Conservation (phyloP, 2,888 invertebrate genomes). For the Acrocera orbiculus region DNA sequence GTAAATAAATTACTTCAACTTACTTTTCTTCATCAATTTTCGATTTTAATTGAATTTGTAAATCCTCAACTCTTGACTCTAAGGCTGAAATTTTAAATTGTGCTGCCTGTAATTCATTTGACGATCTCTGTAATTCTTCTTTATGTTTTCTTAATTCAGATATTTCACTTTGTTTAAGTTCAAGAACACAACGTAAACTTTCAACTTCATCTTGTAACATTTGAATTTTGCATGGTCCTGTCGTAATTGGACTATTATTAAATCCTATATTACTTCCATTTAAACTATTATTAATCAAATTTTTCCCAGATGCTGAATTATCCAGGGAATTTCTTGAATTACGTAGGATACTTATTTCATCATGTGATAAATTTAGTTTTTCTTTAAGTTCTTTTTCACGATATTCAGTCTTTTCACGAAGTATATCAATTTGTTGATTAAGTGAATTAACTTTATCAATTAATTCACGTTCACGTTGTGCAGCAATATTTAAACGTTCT, state of each 20-base stretch:
- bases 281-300: constrained; percentile 1
- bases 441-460: constrained; percentile 22
- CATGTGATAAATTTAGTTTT: constrained; percentile 24
- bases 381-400: constrained; percentile 25
- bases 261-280: constrained; percentile 18
- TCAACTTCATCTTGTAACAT: constrained; percentile 54
- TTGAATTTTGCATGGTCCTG: constrained; percentile 17
- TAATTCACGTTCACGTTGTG: constrained; percentile 22
- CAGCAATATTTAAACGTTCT: constrained; percentile 17
- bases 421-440: constrained; percentile 21
- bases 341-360: constrained; percentile 23
- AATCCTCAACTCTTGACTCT: constrained; percentile 71
- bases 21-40: constrained; percentile 58
- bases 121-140: constrained; percentile 50
- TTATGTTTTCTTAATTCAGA: constrained; percentile 55
- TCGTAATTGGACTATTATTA: constrained; percentile 15
- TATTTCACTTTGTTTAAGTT: constrained; percentile 73
- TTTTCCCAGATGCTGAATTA: constrained; percentile 9
- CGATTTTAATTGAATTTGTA: constrained; percentile 52
- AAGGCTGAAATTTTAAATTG: constrained; percentile 58
- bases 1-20: constrained; percentile 21
- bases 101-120: constrained; percentile 52
- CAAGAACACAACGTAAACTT: constrained; percentile 73
- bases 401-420: constrained; percentile 20
- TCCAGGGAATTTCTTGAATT: constrained; percentile 11